Percentiles rank a stretch among this genome's conserved stretches.
phyloP scores from a whole-genome alignment of 2,888 invertebrate genomes.

The Ophioninae sp. region DNA sequence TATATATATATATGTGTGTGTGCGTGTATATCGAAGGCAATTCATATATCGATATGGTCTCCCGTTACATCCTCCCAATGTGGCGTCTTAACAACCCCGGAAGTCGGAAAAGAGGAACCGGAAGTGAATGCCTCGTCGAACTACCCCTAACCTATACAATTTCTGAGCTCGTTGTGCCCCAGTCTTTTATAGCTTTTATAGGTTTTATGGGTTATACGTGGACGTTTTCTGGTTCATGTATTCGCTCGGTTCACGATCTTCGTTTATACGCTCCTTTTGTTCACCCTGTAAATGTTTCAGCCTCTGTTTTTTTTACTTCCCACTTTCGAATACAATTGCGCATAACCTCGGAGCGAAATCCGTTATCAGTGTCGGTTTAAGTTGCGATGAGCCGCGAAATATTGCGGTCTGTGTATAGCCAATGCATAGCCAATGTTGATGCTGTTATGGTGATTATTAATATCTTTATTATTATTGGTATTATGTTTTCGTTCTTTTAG shows the following conservation, averaged over 20 bases:
- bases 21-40: too few species aligned
- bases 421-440: too few species aligned
- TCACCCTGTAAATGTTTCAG: too few species aligned
- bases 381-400: too few species aligned
- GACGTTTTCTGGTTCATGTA: not conserved
- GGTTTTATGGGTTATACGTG: not conserved
- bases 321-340: too few species aligned
- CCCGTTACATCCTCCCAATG: constrained; percentile 13
- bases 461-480: too few species aligned
- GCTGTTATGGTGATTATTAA: too few species aligned
- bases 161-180: not conserved
- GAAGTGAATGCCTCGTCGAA: constrained; percentile 40
- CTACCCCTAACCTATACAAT: constrained; percentile 22
- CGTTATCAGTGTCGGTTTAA: too few species aligned
- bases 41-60: not conserved
- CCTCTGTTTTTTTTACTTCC: too few species aligned
- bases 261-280: not conserved
- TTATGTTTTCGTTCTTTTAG: too few species aligned
- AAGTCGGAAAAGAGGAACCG: constrained; percentile 2
- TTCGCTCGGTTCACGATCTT: not conserved
- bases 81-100: constrained; percentile 32
- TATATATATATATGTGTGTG: not conserved
- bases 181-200: not conserved
- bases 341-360: too few species aligned
- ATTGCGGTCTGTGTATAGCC: too few species aligned